A percentile compares a stretch with the other conserved stretches of the same genome.
phyloP scores from a whole-genome alignment of 2,888 invertebrate genomes.

The Oscheius sp. region DNA sequence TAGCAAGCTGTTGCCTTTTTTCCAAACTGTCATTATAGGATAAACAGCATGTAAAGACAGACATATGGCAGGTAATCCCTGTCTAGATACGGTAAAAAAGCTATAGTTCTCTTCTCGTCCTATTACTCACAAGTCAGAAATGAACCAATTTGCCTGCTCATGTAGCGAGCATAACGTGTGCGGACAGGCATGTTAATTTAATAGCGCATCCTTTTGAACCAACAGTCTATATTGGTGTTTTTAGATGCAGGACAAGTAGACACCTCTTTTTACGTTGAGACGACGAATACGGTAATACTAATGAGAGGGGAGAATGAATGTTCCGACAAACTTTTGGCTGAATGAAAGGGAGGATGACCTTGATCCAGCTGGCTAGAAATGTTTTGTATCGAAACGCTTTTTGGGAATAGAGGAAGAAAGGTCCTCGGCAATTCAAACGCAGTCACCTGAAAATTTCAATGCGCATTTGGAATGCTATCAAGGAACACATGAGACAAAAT shows the following conservation, averaged over 20 bases:
- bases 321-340: neutral
- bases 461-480: neutral
- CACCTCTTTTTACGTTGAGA: neutral
- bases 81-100: neutral
- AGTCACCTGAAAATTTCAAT: slow-evolving; percentile 31
- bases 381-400: slow-evolving; percentile 32
- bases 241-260: neutral
- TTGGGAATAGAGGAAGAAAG: slow-evolving; percentile 19
- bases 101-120: neutral
- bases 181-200: slow-evolving; percentile 32
- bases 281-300: slow-evolving; percentile 14
- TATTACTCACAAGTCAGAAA: slow-evolving; percentile 7
- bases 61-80: slow-evolving; percentile 30
- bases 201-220: slow-evolving; percentile 29
- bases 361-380: slow-evolving; percentile 31
- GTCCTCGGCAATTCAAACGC: slow-evolving; percentile 33
- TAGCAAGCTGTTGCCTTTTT: slow-evolving; percentile 14
- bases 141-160: slow-evolving; percentile 29
- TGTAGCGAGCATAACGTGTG: slow-evolving; percentile 13
- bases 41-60: slow-evolving; percentile 5
- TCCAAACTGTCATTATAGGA: slow-evolving; percentile 27
- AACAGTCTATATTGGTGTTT: neutral
- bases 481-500: too few species aligned
- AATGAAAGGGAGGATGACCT: slow-evolving; percentile 6
- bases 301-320: neutral